Percentiles rank a stretch among this genome's conserved stretches.
These are phyloP conservation scores for Spea hammondii DNA, from an alignment of 2,797 vertebrate species.

Conservation along the genomic window DNA sequence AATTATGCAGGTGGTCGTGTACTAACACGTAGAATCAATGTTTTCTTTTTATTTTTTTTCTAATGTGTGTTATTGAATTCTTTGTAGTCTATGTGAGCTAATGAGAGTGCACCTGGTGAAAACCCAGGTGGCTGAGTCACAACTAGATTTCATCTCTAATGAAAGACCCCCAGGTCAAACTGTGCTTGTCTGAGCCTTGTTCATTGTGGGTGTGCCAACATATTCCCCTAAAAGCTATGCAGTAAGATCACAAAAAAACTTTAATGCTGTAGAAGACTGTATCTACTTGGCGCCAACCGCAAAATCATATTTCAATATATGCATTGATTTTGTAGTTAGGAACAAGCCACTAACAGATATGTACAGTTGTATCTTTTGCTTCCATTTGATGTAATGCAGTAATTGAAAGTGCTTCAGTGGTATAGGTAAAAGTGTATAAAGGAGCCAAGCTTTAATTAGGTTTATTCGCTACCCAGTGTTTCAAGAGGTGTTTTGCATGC, in stretches of 20 bases:
- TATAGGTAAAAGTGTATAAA: no score
- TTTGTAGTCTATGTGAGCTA: constrained; percentile 46
- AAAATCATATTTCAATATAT: no score
- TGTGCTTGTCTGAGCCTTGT: constrained; percentile 54
- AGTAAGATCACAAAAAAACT: neutral
- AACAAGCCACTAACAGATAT: no score
- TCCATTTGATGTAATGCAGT: no score
- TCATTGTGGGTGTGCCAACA: constrained; percentile 53
- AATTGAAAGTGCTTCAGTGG: no score
- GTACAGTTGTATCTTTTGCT: no score
- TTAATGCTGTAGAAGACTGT: neutral
- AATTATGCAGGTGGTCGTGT: neutral
- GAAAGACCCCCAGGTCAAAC: constrained; percentile 49
- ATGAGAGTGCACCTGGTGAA: constrained; percentile 57
- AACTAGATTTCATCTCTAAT: constrained; percentile 51
- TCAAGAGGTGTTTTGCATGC: no score
- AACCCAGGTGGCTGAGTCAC: constrained; percentile 60
- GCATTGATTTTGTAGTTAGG: no score
- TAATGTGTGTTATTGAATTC: constrained; percentile 22
- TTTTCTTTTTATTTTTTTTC: neutral
- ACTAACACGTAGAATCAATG: constrained; percentile 23
- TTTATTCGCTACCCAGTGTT: no score
- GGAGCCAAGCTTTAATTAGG: no score
- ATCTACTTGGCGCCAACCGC: constrained; percentile 6
- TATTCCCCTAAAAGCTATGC: neutral